A percentile compares a stretch with the other conserved stretches of the same genome.
Evolutionary conservation across 2,888 invertebrate species (phyloP).

Genomic region (Allygus modestus): DNA sequence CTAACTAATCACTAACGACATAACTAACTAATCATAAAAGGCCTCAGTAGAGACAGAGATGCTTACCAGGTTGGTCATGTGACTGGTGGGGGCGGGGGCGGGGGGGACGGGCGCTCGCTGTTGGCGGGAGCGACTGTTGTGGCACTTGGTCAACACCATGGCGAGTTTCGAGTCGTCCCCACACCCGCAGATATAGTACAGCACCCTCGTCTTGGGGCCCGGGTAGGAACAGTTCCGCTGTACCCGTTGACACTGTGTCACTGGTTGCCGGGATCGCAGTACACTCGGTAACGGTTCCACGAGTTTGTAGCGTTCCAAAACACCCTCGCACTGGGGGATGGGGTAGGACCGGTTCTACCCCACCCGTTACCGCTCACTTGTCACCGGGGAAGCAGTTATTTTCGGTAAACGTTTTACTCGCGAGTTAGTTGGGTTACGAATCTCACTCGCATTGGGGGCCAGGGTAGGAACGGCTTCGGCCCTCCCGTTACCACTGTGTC

Average conservation of each 20-base stretch:
- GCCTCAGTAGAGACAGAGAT: no score
- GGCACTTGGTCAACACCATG: slow-evolving; percentile 28
- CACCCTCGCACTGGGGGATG: no score
- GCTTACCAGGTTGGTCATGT: not conserved
- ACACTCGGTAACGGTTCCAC: not conserved
- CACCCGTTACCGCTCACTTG: no score
- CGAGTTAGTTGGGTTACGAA: no score
- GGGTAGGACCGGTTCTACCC: no score
- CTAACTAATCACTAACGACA: no score
- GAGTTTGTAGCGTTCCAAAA: not conserved
- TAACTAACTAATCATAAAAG: no score
- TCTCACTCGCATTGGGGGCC: no score
- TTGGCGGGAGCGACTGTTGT: not conserved
- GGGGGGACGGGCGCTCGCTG: not conserved
- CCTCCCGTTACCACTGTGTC: no score
- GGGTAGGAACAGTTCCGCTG: not conserved
- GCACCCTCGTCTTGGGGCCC: slow-evolving; percentile 23
- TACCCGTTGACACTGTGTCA: not conserved
- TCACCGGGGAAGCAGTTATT: no score
- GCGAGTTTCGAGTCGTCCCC: slow-evolving; percentile 29
- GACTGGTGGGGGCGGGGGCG: not conserved
- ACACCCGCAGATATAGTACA: slow-evolving; percentile 35
- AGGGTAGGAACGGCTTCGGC: no score
- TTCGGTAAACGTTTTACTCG: no score
- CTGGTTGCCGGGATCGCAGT: not conserved